Conservation (phyloP, 1,140 invertebrate genomes). For the Phymastichus coffea region DNA sequence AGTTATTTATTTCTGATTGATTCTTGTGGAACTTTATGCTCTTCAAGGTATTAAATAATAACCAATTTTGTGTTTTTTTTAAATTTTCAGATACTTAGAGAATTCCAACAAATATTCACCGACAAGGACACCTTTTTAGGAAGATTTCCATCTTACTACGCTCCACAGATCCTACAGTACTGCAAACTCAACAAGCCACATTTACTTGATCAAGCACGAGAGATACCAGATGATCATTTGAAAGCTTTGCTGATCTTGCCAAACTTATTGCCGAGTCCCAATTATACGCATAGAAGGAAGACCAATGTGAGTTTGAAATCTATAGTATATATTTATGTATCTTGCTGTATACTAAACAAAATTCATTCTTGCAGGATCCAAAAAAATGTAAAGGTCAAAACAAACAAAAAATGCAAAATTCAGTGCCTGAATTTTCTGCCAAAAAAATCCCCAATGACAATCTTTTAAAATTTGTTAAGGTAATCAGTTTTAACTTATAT, state of each 20-base stretch:
- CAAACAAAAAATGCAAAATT: too few relatives aligned
- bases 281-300: slow-evolving; percentile 29
- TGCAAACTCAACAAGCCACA: slow-evolving; percentile 15
- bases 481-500: too few relatives aligned
- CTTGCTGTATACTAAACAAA: background rate
- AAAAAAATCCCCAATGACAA: slow-evolving; percentile 23
- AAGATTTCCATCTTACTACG: slow-evolving; percentile 13
- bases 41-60: too few relatives aligned
- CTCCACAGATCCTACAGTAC: slow-evolving; percentile 22
- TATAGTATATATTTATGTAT: background rate
- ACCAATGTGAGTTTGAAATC: slow-evolving; percentile 21
- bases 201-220: slow-evolving; percentile 11
- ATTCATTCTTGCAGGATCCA: background rate
- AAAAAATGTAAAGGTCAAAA: too few relatives aligned
- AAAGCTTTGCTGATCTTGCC: slow-evolving; percentile 29
- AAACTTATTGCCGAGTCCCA: slow-evolving; percentile 27
- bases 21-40: too few relatives aligned
- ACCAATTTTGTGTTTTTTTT: too few relatives aligned
- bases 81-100: too few relatives aligned
- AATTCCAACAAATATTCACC: too few relatives aligned
- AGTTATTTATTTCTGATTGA: too few relatives aligned
- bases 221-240: slow-evolving; percentile 29
- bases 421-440: too few relatives aligned
- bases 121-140: slow-evolving; percentile 9
- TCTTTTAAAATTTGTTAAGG: slow-evolving; percentile 21